Base-by-base conservation (phyloP, 1,140 invertebrate genomes). In the Scaptomyza pallida region DNA sequence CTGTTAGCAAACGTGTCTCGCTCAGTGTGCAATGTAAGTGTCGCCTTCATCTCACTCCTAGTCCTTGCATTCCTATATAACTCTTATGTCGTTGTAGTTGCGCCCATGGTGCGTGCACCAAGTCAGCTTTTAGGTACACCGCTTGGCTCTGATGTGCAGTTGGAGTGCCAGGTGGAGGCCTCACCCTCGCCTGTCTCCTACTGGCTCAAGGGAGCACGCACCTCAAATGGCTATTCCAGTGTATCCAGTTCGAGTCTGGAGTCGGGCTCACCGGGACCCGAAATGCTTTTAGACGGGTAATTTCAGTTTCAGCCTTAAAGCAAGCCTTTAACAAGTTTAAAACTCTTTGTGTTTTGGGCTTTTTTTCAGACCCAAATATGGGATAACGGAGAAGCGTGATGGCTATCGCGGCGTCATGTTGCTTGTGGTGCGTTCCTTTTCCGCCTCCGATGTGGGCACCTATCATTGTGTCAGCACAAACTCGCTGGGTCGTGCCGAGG, bases 391-490 rank as follows among this genome's bases (percentile, higher is more conserved):
- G 90, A 95, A 95, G 75, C 94, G 94, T 52, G 93, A 94, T 16
- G 94, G 94, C 17, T 97, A 97, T 92, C 97, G 96, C 80, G 95
- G 97, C 40, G 94, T 94, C 70, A 97, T 98, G 95, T 94, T 94
- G 93, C 93, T 98, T 59, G 93, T 95, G 44, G 97, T 98, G 78
- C 93, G 94, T 75, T 93, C 94, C 81, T 97, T 98, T 91, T 93
- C 94, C 3, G 92, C 94, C 75, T 93, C 93, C 16, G 97, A 98
- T 92, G 95, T 96, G 76, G 97, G 97, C 15, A 95, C 95, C 52
- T 98, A 98, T 93, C 96, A 96, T 89, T 98, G 97, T 90, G 95
- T 98, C 54, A 97, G 97, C 55, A 97, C 96, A 63, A 98, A 98
- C 92, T 96, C 96, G 10, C 92, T 98, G 35, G 97, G 97, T 52